Base-by-base conservation (phyloP, 1,140 invertebrate genomes). In the Archegozetes longisetosus region DNA sequence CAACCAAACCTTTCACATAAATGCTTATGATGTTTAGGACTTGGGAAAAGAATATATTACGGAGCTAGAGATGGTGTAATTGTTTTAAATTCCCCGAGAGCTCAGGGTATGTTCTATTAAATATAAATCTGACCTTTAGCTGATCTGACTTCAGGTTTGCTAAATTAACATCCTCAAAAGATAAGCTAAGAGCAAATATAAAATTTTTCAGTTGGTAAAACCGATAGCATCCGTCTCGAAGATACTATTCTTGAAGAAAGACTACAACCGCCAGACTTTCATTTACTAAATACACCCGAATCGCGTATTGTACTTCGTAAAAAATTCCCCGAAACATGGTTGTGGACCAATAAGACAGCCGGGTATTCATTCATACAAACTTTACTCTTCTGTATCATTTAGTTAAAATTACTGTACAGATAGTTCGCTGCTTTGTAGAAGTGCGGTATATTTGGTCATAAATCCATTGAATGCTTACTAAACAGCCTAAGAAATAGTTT, bases 251-350 rank as follows among this genome's bases (percentile, higher is more conserved):
- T 58, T 26, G 57, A 58, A 28, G 47, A 58, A 22, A 20, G 57
- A 20, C 22, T 58, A 3, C 57, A 58, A 28, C 57, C 57, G 26
- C 57, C 57, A 3, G 28, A 20, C 32, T 58, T 58, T 24, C 48
- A 58, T 20, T 2, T 51, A 2, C 12, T 25, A 1, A n/a, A 14
- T 2, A 23, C 20, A 40, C 22, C 14, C 1, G 27, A 58, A 29
- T n/a, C 57, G 13, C 48, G 57, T 22, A 58, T 62, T 40, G 61
- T 55, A 54, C 55, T 67, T 28, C 63, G 74, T 48, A 69, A 68
- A 47, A 23, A 72, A 22, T 76, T 74, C 54, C 72, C 73, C 1
- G 74, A 76, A 68, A 74, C 74, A 6, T 76, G 74, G 73, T 60
- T 76, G 22, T 76, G 72, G 70, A 64, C 65, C 25, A 67, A 67